These are phyloP conservation scores for Caretta caretta DNA, from an alignment of 2,113 vertebrate genomes.

Conservation along the genomic window DNA sequence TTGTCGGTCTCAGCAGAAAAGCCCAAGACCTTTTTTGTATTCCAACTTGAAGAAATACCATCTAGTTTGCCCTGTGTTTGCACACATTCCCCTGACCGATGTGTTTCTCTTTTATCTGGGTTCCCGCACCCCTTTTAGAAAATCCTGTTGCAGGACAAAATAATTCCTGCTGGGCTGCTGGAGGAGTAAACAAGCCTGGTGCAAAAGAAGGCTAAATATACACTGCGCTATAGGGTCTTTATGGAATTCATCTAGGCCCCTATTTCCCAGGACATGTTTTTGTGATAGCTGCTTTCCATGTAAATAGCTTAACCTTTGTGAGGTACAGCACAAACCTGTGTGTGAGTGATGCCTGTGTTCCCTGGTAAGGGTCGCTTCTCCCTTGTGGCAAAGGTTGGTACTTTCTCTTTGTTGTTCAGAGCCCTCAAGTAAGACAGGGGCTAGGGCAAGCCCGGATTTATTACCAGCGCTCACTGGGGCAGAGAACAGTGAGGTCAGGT, in stretches of 20 bases:
- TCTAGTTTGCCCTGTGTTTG: not conserved
- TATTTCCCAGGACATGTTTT: not conserved
- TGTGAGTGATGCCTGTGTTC: conserved; percentile 39
- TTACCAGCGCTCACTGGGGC: conserved; percentile 67
- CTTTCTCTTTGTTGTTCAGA: conserved; percentile 28
- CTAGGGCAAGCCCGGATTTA: not conserved
- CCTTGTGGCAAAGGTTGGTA: conserved; percentile 33
- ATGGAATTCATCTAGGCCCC: not conserved
- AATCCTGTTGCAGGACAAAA: conserved; percentile 4
- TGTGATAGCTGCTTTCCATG: not conserved
- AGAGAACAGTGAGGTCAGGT: conserved; percentile 49
- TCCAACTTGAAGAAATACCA: not conserved
- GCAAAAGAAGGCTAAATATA: accelerated
- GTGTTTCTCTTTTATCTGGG: not conserved
- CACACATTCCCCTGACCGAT: not conserved
- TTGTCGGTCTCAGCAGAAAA: conserved; percentile 41
- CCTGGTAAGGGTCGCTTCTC: not conserved
- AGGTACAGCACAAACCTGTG: accelerated
- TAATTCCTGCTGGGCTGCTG: not conserved
- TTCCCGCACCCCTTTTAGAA: conserved; percentile 13
- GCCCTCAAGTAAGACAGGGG: conserved; percentile 43
- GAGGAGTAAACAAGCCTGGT: not conserved
- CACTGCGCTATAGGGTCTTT: conserved; percentile 22
- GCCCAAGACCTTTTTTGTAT: conserved; percentile 21
- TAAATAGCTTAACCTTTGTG: not conserved